Base-by-base conservation (phyloP, 1,140 invertebrate species). In the Globodera rostochiensis region DNA sequence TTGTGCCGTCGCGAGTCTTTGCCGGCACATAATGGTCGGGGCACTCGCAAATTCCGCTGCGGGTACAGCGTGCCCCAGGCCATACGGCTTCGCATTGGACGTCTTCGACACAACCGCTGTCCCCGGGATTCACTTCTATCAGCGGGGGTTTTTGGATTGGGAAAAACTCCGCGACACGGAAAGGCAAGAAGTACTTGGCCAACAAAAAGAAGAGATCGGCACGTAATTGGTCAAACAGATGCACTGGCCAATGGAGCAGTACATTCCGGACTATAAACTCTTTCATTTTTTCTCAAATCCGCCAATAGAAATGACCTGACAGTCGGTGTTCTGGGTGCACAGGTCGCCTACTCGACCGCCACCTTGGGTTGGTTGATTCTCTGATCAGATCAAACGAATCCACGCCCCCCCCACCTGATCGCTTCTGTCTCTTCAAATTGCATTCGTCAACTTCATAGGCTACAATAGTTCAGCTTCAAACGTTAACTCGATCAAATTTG, bases 201-300 rank as follows among this genome's bases (percentile, higher is more conserved):
- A 88, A 74, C 87, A 88, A 76, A 89, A 89, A 25, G 87, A 87
- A 6, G 86, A 50, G 60, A 88, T 88, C 3, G 88, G 86, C 6
- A 88, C 88, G 82, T 88, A 89, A 78, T 88, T 84, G n/a, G 86
- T 84, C 21, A 88, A 70, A 69, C 87, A 88, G 36, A 79, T 88
- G 53, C 87, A 88, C 13, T 83, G 75, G 6, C 87, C 88, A 50
- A 83, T 87, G 7, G 88, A 89, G 66, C 87, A 88, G 73, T 87
- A 88, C 87, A 89, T 88, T 73, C 87, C 87, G 46, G 84, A 78
- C 70, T 87, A 86, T 66, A 71, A 6, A 11, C 6, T 9, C 8
- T 8, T 46, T 71, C 69, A 71, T 8, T 71, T 4, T 25, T 71
- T 71, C 11, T 8, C 0, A 46, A 46, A 46, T 49, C 36, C 7